Base-by-base conservation (phyloP, 92 coral and sea anemone genomes). In the Paragorgia papillata region DNA sequence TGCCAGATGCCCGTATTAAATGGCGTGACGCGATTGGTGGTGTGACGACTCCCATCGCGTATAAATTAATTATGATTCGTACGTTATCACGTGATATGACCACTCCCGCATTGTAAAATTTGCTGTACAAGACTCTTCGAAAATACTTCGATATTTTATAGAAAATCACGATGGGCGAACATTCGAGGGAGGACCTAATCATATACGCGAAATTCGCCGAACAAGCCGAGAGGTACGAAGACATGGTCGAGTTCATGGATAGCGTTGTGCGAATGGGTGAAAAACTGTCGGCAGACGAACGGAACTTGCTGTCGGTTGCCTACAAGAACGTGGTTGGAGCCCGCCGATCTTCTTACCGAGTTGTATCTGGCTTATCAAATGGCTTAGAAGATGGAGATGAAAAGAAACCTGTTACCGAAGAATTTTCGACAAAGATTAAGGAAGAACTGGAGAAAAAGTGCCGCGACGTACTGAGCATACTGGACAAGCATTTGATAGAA, bases 311-410 rank as follows among this genome's bases (percentile, higher is more conserved):
- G 85, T 93, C 97, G 51, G 97, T 93, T 65, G 97, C 97, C 20
- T 93, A 93, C 94, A 93, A 93, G 96, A 93, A 93, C 93, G 97
- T 93, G 85, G 97, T 93, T 28, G 97, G 97, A 9, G 96, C 91
- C n/a, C 86, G 96, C 19, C 96, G 97, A 32, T 90, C 97, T 46
- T 85, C 97, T 30, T 93, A 92, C 91, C 97, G 97, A 43, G 90
- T 92, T 53, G 76, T 91, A 29, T 83, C 89, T 50, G 86, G 85
- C 49, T 61, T 86, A 12, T 90, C 88, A 77, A 70, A 89, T 58
- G 79, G 55, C 51, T 59, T 62, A 9, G 80, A 29, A 28, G 62
- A 56, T 22, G 83, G 37, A 28, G 91, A 70, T 14, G 46, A 43
- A 35, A 83, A 81, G 68, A 50, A 12, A 41, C 53, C 12, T 0